Evolutionary conservation across 2,797 vertebrate species (phyloP).

Genomic region (Arnoldichthys spilopterus): DNA sequence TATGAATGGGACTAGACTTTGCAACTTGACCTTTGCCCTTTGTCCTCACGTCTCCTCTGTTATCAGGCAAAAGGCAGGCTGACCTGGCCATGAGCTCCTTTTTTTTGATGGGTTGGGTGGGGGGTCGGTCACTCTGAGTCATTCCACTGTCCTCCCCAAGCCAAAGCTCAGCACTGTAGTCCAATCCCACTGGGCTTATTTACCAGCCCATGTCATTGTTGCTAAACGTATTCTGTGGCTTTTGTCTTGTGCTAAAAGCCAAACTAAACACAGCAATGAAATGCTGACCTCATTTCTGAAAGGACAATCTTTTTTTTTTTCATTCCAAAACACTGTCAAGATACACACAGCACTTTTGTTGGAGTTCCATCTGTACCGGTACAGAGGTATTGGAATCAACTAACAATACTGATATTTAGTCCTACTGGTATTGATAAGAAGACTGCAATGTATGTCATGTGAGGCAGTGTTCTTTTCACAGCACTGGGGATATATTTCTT

Average conservation of each 20-base stretch:
- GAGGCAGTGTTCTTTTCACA: background rate
- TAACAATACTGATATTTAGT: too few relatives aligned
- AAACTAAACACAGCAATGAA: constrained; percentile 42
- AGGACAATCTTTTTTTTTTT: constrained; percentile 10
- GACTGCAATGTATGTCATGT: background rate
- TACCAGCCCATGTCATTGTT: constrained; percentile 48
- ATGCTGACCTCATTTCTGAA: constrained; percentile 37
- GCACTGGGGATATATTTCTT: too few relatives aligned
- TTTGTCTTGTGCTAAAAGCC: constrained; percentile 43
- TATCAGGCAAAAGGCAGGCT: constrained; percentile 66
- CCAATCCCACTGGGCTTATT: constrained; percentile 55
- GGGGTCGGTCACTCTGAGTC: constrained; percentile 52
- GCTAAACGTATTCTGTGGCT: constrained; percentile 54
- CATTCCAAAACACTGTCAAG: constrained; percentile 26
- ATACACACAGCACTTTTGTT: background rate
- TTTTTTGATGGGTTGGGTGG: constrained; percentile 25
- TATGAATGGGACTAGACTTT: constrained; percentile 60
- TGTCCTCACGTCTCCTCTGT: constrained; percentile 64
- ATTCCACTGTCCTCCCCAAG: constrained; percentile 53
- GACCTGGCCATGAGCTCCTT: constrained; percentile 59
- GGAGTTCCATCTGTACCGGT: background rate
- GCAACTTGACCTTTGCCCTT: constrained; percentile 62
- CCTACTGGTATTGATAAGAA: background rate
- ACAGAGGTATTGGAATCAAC: background rate
- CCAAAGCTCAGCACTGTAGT: constrained; percentile 64